Base-by-base conservation (phyloP, 1,140 invertebrate species). In the Mactra quadrangularis region DNA sequence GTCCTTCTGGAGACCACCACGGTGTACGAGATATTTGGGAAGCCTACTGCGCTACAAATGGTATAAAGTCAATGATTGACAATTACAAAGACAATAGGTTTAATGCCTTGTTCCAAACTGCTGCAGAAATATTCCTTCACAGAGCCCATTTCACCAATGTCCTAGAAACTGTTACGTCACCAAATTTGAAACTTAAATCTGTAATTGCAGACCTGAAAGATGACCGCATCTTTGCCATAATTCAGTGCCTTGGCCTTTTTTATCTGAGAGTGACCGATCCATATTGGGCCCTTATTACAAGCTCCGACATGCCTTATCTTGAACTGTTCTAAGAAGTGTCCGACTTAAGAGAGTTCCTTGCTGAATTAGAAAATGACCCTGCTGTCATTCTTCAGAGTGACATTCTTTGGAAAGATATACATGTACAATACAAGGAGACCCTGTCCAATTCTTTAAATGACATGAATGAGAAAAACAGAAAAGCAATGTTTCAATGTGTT, bases 31-130 rank as follows among this genome's bases (percentile, higher is more conserved):
- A 78, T 57, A 29, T 19, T 6, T 78, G 75, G 75, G 75, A 78
- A 53, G 57, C 75, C n/a, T 33, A 53, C 22, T 78, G 75, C 66
- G 45, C 57, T 52, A 41, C 41, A n/a, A 62, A 76, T 17, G 72
- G 55, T 41, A 50, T 76, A 15, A 78, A 78, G 29, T 78, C 75
- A 2, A 47, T 50, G 0, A 64, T 78, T 15, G 60, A 60, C 25
- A 78, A 62, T 38, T 64, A 62, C 35, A n/a, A 35, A 59, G 72
- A 76, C n/a, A 50, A n/a, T n/a, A n/a, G n/a, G n/a, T n/a, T n/a
- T n/a, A n/a, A n/a, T n/a, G n/a, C n/a, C n/a, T n/a, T n/a, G n/a
- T n/a, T n/a, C n/a, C n/a, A n/a, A n/a, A n/a, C n/a, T n/a, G n/a
- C n/a, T n/a, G n/a, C n/a, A n/a, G n/a, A n/a, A n/a, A n/a, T n/a